Evolutionary conservation across 2,113 vertebrate species (phyloP).

Genomic region (Ascaphus truei): DNA sequence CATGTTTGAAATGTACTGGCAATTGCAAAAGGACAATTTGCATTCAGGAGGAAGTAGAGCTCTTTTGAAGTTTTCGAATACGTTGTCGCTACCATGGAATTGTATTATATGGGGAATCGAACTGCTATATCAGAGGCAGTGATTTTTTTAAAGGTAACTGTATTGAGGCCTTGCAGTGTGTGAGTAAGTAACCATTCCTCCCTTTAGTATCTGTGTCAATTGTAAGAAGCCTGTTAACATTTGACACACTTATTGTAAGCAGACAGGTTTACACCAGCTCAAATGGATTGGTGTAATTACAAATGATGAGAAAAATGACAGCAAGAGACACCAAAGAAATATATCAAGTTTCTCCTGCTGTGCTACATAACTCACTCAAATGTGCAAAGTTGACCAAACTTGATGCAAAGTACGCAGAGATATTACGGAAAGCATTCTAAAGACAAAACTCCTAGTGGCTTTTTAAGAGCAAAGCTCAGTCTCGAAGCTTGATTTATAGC

Average conservation of each 20-base stretch:
- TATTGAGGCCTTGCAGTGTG: too few relatives aligned
- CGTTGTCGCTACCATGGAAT: too few relatives aligned
- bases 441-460: background rate
- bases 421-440: background rate
- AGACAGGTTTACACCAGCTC: background rate
- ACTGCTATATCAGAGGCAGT: too few relatives aligned
- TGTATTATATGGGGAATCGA: too few relatives aligned
- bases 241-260: background rate
- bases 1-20: too few relatives aligned
- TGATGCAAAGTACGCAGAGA: too few relatives aligned
- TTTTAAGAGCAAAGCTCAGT: background rate
- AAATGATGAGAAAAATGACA: background rate
- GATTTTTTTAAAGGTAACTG: too few relatives aligned
- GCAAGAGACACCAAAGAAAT: background rate
- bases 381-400: too few relatives aligned
- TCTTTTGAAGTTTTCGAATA: too few relatives aligned
- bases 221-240: background rate
- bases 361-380: background rate
- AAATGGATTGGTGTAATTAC: background rate
- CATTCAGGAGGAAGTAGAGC: too few relatives aligned
- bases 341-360: too few relatives aligned
- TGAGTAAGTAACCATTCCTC: background rate
- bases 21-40: too few relatives aligned
- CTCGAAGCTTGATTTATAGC: slow-evolving; percentile 1
- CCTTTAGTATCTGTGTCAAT: background rate